Evolutionary conservation across 2,113 vertebrate genomes (phyloP), one percentile per base, ranked within the genome.

Genomic region (Zingel zingel): DNA sequence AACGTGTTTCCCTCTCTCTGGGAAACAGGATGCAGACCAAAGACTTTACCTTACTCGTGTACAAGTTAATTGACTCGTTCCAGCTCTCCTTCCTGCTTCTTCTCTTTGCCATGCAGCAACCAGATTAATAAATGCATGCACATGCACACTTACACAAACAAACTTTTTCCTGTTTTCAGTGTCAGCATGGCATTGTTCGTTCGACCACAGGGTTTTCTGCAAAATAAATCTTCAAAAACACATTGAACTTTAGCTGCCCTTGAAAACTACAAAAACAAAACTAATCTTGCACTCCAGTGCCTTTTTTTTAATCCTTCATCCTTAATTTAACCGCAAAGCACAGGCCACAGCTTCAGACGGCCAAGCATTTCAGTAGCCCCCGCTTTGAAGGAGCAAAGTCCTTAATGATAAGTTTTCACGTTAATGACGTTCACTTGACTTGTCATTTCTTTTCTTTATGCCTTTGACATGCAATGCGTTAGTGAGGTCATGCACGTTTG

Each of bases 1-100:
- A 77, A 79, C 65, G 62, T 70, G 77, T 71, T 84, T 58, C 70
- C 67, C 53, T 87, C 69, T 86, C 74, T 23, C 54, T 71, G 45
- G 71, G 83, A 81, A 75, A 88, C 72, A 39, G 39, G 74, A 81
- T 54, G 45, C 51, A 71, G 62, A 68, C 83, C 74, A 75, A 56
- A 78, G 79, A 85, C 63, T 71, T 82, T 58, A 57, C 73, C 73
- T 82, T 88, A 66, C 83, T 86, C 87, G 85, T 75, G 66, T 85
- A 64, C 73, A 53, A 62, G 54, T 71, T 80, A 81, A 88, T 73
- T 33, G 21, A 30, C 59, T 43, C 14, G 11, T 65, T 86, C 27
- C 16, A 36, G 21, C 56, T 8, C 12, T 64, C 14, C 23, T 8
- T 12, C 51, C 13, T 27, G 19, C 68, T 25, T 43, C 25, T 48